Conservation (phyloP, 2,113 vertebrate genomes). For the Cyprinus carpio region DNA sequence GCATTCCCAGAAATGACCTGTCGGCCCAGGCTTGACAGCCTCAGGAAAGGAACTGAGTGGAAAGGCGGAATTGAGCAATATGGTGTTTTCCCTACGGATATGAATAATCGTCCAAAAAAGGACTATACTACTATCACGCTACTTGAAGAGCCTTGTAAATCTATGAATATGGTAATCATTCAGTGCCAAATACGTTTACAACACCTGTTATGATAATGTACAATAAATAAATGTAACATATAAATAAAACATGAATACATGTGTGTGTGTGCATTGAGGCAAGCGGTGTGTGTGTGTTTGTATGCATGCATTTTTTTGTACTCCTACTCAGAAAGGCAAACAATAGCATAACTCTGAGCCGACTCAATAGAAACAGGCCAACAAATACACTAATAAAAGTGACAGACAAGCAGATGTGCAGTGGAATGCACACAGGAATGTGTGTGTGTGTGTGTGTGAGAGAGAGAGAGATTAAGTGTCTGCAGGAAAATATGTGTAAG, state of each 20-base stretch:
- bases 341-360: slow-evolving; percentile 11
- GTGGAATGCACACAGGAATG: slow-evolving; percentile 26
- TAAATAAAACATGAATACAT: not conserved
- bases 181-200: not conserved
- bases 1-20: slow-evolving; percentile 8
- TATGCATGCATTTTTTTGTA: slow-evolving; percentile 5
- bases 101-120: not conserved
- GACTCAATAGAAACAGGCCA: slow-evolving; percentile 7
- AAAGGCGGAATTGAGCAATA: not conserved
- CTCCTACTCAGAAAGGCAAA: slow-evolving; percentile 21
- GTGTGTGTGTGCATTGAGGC: not conserved
- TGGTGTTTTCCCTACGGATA: not conserved
- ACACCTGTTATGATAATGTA: not conserved
- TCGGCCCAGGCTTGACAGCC: not conserved
- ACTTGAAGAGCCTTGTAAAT: not conserved
- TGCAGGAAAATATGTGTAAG: not conserved
- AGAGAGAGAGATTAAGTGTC: not conserved
- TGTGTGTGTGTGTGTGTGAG: slow-evolving; percentile 7
- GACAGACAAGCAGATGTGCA: slow-evolving; percentile 47
- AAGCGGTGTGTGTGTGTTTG: not conserved
- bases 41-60: slow-evolving; percentile 10
- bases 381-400: slow-evolving; percentile 32
- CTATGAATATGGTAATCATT: not conserved
- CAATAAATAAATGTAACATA: not conserved
- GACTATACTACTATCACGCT: not conserved